Evolutionary conservation across 2,888 invertebrate species (phyloP).

Genomic region (Drosophila subquinaria): DNA sequence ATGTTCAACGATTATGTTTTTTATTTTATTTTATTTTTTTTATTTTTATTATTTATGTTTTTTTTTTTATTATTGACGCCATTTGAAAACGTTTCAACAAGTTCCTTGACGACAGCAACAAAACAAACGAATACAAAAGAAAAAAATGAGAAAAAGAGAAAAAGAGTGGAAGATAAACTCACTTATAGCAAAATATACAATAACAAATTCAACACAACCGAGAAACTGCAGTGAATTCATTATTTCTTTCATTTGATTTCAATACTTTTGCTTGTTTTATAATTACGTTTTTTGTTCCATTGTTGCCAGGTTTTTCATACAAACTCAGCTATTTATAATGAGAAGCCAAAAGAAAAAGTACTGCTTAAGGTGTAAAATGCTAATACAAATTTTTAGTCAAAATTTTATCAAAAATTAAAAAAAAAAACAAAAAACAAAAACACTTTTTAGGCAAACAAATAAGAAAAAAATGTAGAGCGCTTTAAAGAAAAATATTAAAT

Average conservation of each 20-base stretch:
- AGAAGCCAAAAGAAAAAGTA: slow-evolving; percentile 35
- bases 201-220: slow-evolving; percentile 30
- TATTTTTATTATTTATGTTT: slow-evolving; percentile 31
- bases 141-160: slow-evolving; percentile 26
- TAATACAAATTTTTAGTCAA: slow-evolving; percentile 84
- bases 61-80: slow-evolving; percentile 57
- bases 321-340: slow-evolving; percentile 23
- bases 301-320: slow-evolving; percentile 51
- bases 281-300: slow-evolving; percentile 31
- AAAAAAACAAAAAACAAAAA: slow-evolving; percentile 12
- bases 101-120: slow-evolving; percentile 63
- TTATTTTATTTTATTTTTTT: slow-evolving; percentile 33
- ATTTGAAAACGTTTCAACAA: slow-evolving; percentile 76
- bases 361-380: slow-evolving; percentile 57
- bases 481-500: slow-evolving; percentile 17
- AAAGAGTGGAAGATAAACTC: slow-evolving; percentile 25
- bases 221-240: slow-evolving; percentile 9
- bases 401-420: slow-evolving; percentile 74
- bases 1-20: slow-evolving; percentile 60
- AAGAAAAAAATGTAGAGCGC: slow-evolving; percentile 48
- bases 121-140: slow-evolving; percentile 26
- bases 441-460: slow-evolving; percentile 64
- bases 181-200: slow-evolving; percentile 71
- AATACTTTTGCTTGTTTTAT: slow-evolving; percentile 44
- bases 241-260: slow-evolving; percentile 12